phyloP scores from a whole-genome alignment of 2,888 invertebrate species.

The Limnephilus auricula region DNA sequence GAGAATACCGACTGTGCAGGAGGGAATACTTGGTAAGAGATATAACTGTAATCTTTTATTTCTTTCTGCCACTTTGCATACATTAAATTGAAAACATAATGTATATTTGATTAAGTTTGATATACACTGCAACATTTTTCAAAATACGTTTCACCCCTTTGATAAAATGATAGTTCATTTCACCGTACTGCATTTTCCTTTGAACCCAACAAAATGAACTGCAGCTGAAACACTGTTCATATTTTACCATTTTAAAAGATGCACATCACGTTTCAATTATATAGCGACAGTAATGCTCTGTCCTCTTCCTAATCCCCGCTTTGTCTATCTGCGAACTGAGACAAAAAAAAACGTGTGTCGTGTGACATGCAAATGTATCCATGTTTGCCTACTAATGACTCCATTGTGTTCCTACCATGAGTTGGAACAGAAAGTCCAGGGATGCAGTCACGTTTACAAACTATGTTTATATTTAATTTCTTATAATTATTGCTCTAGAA shows the following conservation, averaged over 20 bases:
- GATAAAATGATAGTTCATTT: not conserved
- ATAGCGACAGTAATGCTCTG: not conserved
- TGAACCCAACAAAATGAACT: not conserved
- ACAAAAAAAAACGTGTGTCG: not conserved
- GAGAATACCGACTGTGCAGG: not conserved
- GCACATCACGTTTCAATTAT: not conserved
- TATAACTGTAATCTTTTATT: not conserved
- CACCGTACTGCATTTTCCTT: not conserved
- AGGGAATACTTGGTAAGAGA: not conserved
- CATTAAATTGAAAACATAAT: no score
- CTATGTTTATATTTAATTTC: not conserved
- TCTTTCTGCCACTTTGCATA: no score
- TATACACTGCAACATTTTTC: no score
- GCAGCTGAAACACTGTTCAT: not conserved
- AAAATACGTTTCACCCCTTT: not conserved
- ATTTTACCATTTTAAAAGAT: not conserved
- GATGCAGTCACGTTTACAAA: not conserved
- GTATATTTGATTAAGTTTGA: no score
- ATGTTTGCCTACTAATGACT: conserved; percentile 52
- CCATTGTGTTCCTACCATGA: conserved; percentile 15
- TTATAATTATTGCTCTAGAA: not conserved
- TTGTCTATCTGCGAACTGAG: not conserved
- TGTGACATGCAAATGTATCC: conserved; percentile 24
- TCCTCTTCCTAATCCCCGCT: conserved; percentile 2
- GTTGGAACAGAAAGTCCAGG: not conserved